Conservation (phyloP, 64 coral and sea anemone species). For the Anthopleura sola region DNA sequence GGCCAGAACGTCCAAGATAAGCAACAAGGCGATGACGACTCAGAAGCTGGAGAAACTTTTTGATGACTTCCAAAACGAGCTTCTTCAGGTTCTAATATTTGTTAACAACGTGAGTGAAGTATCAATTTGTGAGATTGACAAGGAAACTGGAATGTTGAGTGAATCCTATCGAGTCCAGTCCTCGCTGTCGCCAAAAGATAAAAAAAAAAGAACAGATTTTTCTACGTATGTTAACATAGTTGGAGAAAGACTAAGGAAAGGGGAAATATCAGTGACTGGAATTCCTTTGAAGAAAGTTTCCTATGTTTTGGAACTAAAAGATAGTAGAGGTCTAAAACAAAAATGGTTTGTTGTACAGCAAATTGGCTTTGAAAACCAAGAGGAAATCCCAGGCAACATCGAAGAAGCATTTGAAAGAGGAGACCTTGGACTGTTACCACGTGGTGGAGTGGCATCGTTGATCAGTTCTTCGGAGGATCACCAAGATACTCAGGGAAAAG, state of each 20-base stretch:
- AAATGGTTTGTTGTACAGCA: slow-evolving; percentile 69
- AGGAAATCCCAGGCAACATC: slow-evolving; percentile 13
- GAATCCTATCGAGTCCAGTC: slow-evolving; percentile 20
- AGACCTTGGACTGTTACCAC: slow-evolving; percentile 70
- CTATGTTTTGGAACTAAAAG: slow-evolving; percentile 34
- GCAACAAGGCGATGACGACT: background rate
- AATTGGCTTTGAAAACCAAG: slow-evolving; percentile 46
- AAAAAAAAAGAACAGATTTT: slow-evolving; percentile 27
- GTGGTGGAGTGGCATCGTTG: slow-evolving; percentile 55
- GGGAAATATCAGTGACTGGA: background rate
- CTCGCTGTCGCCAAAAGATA: slow-evolving; percentile 32
- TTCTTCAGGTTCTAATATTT: slow-evolving; percentile 50
- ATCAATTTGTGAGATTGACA: slow-evolving; percentile 18
- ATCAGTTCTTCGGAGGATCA: background rate
- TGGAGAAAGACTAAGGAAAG: slow-evolving; percentile 2
- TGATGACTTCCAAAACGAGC: slow-evolving; percentile 34
- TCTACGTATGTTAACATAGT: slow-evolving; percentile 30
- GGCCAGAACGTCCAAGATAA: slow-evolving; percentile 44
- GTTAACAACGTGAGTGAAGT: slow-evolving; percentile 61
- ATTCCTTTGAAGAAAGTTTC: slow-evolving; percentile 14
- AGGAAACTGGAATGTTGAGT: background rate
- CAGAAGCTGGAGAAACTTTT: slow-evolving; percentile 23
- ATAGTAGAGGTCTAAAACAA: slow-evolving; percentile 34
- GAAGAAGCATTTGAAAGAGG: slow-evolving; percentile 25
- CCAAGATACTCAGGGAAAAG: slow-evolving; percentile 3